Evolutionary conservation across 2,113 vertebrate species (phyloP).

Genomic region (Pterocles burchelli): DNA sequence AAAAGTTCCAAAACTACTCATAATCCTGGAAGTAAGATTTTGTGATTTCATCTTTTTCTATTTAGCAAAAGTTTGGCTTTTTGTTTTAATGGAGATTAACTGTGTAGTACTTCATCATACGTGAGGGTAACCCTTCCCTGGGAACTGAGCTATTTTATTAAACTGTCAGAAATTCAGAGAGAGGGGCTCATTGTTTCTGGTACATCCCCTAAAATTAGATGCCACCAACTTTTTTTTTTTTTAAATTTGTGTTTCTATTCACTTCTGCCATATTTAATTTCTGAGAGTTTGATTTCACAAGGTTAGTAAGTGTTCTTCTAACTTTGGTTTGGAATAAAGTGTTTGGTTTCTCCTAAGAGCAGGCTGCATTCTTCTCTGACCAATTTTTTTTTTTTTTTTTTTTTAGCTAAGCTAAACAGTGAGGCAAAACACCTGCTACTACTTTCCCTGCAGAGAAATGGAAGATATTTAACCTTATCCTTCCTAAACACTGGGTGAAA

Average conservation of each 20-base stretch:
- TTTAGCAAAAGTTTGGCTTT: constrained; percentile 1
- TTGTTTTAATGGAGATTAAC: not conserved
- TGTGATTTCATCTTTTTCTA: constrained; percentile 36
- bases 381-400: not conserved
- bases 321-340: not conserved
- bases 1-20: constrained; percentile 37
- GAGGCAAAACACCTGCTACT: constrained; percentile 43
- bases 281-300: not conserved
- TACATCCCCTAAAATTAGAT: not conserved
- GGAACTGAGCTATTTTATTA: not conserved
- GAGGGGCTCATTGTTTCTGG: not conserved
- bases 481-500: not conserved
- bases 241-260: not conserved
- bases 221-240: not conserved
- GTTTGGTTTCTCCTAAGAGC: constrained; percentile 55
- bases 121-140: not conserved
- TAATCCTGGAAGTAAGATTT: constrained; percentile 34
- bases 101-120: not conserved
- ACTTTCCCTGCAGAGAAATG: not conserved
- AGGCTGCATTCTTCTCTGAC: not conserved
- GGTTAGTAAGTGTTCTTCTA: not conserved
- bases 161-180: not conserved
- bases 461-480: not conserved
- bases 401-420: not conserved
- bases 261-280: not conserved